A percentile compares a stretch with the other conserved stretches of the same genome.
Conservation (phyloP, 2,797 vertebrate species). For the Chiloscyllium punctatum region DNA sequence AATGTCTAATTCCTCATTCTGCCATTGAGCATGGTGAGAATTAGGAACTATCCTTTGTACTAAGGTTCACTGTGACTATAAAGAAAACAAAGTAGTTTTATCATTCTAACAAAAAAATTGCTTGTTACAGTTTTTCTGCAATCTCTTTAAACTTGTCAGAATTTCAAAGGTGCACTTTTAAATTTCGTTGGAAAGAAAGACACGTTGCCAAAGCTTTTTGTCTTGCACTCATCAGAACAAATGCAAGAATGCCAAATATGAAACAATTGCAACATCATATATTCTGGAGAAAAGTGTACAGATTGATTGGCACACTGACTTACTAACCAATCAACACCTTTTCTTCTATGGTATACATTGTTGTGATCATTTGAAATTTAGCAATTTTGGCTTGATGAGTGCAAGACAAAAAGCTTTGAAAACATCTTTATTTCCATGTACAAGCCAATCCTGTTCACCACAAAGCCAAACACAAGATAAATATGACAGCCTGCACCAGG, state of each 20-base stretch:
- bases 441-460: neutral
- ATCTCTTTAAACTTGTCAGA: neutral
- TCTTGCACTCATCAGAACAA: too few relatives aligned
- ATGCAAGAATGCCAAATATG: too few relatives aligned
- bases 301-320: too few relatives aligned
- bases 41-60: neutral
- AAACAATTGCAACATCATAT: too few relatives aligned
- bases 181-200: too few relatives aligned
- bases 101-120: neutral
- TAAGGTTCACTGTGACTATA: neutral
- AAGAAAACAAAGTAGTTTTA: neutral
- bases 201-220: too few relatives aligned
- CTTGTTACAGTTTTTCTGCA: neutral
- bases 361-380: too few relatives aligned
- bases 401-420: neutral
- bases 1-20: neutral
- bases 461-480: neutral
- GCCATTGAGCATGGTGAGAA: neutral
- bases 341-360: too few relatives aligned
- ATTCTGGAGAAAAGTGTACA: too few relatives aligned
- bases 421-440: neutral
- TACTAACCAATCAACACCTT: too few relatives aligned
- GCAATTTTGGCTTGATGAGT: neutral
- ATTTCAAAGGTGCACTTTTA: neutral
- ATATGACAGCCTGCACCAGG: neutral